These are phyloP conservation scores for Meloe dianella DNA, from an alignment of 2,888 invertebrate genomes.

Conservation along the genomic window DNA sequence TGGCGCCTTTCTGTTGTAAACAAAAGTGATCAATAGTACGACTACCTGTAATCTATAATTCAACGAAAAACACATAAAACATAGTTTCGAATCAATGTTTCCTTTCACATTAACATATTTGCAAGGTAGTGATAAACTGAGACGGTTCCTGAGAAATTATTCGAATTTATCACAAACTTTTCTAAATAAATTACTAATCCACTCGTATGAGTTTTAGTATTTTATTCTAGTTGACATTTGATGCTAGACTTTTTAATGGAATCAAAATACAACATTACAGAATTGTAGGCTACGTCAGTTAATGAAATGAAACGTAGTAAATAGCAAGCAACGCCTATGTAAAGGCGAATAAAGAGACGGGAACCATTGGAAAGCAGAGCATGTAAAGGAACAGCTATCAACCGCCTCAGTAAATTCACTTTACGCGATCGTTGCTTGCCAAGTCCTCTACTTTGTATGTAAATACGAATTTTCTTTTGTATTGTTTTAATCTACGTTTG, in stretches of 20 bases:
- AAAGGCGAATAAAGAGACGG: slow-evolving; percentile 19
- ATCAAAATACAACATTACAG: not conserved
- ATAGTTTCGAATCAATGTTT: slow-evolving; percentile 36
- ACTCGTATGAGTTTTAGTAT: not conserved
- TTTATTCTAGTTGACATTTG: not conserved
- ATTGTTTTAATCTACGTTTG: slow-evolving; percentile 53
- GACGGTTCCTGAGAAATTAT: slow-evolving; percentile 12
- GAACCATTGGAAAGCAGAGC: slow-evolving; percentile 48
- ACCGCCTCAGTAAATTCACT: slow-evolving; percentile 53
- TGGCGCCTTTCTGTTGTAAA: slow-evolving; percentile 50
- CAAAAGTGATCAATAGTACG: slow-evolving; percentile 51
- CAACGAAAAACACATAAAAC: slow-evolving; percentile 50
- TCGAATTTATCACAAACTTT: not conserved
- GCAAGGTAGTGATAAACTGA: slow-evolving; percentile 29
- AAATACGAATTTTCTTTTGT: slow-evolving; percentile 54
- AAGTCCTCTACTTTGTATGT: slow-evolving; percentile 52
- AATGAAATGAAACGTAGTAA: slow-evolving; percentile 42
- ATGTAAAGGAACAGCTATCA: slow-evolving; percentile 52
- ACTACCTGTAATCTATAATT: slow-evolving; percentile 51
- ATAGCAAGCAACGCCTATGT: slow-evolving; percentile 30
- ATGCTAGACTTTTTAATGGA: not conserved
- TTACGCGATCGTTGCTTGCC: slow-evolving; percentile 50
- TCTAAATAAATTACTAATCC: not conserved
- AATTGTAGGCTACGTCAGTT: slow-evolving; percentile 14
- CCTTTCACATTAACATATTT: slow-evolving; percentile 35